Conservation (phyloP, 2,888 invertebrate genomes). For the Gonocerus acuteangulatus region DNA sequence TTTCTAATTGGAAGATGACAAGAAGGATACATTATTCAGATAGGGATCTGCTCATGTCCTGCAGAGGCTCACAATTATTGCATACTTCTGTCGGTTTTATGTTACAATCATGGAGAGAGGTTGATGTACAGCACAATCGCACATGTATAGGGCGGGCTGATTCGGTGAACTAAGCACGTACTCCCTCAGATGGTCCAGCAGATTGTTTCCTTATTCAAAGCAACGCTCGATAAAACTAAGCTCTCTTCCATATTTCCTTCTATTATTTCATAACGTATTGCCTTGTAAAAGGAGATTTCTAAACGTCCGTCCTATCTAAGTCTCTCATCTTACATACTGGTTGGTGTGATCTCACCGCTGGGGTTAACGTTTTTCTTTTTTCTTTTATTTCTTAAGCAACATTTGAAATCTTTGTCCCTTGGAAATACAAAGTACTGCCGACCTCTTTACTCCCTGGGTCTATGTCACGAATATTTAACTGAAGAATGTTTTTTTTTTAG, state of each 20-base stretch:
- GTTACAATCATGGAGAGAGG: slow-evolving; percentile 2
- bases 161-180: slow-evolving; percentile 8
- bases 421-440: too few species aligned
- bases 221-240: not conserved
- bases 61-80: slow-evolving; percentile 6
- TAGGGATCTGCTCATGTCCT: slow-evolving; percentile 4
- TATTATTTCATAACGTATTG: slow-evolving; percentile 9
- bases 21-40: slow-evolving; percentile 13
- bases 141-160: not conserved
- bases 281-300: not conserved
- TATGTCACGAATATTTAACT: too few species aligned
- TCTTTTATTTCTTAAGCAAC: too few species aligned
- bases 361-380: too few species aligned
- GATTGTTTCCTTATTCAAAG: slow-evolving; percentile 16
- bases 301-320: not conserved
- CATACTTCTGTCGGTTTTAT: slow-evolving; percentile 10
- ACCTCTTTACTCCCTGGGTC: too few species aligned
- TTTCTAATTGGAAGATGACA: slow-evolving; percentile 15
- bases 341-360: too few species aligned
- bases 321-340: not conserved
- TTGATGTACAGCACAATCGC: too few species aligned
- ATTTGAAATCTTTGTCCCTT: too few species aligned
- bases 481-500: too few species aligned
- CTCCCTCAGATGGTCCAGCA: not conserved
- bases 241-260: not conserved